phyloP scores from a whole-genome alignment of 2,113 vertebrate genomes.

The Synodontis membranacea region DNA sequence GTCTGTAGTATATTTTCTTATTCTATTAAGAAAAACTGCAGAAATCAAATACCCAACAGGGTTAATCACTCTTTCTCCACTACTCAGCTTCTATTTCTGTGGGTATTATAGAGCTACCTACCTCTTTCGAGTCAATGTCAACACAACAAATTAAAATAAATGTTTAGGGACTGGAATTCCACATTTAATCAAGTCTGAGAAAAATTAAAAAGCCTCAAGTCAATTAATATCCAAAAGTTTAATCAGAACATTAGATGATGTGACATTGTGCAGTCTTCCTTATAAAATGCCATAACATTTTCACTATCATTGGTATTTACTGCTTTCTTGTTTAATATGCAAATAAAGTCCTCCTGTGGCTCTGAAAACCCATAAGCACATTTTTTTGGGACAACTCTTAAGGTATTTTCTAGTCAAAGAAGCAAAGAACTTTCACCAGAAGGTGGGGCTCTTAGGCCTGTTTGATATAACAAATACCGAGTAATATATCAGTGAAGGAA shows the following conservation, averaged over 20 bases:
- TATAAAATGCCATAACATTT: background rate
- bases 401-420: background rate
- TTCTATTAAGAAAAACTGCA: background rate
- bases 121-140: background rate
- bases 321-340: background rate
- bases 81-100: background rate
- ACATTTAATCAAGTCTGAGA: background rate
- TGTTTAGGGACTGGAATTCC: background rate
- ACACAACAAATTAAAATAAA: background rate
- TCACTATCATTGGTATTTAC: background rate
- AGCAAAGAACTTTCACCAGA: constrained; percentile 4
- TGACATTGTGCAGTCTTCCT: background rate
- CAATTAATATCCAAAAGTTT: background rate
- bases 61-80: background rate
- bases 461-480: background rate
- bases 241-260: background rate
- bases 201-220: background rate
- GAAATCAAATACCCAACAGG: background rate
- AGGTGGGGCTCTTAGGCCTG: constrained; percentile 28
- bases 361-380: background rate
- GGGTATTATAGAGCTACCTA: background rate
- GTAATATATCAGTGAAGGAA: background rate
- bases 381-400: background rate
- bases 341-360: background rate
- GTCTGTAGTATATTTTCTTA: background rate